Evolutionary conservation across 2,113 vertebrate species (phyloP), one percentile per base, ranked within the genome.

Genomic region (Phaethornis superciliosus): DNA sequence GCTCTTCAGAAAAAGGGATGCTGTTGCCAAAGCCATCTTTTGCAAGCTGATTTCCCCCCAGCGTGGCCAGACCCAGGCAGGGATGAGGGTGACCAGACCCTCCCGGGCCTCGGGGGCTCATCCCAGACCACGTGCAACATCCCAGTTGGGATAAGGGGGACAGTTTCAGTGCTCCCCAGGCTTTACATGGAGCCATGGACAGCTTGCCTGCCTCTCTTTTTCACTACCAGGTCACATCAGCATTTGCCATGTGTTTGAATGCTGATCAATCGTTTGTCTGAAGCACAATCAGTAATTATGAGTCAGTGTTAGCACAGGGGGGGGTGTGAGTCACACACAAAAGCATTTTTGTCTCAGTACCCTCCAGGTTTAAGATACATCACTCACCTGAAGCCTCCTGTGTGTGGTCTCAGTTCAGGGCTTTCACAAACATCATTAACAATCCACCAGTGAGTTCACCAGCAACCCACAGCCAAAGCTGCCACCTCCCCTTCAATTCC

Each of bases 301-400:
- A 95, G 90, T 94, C 94, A 96, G 79, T 64, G 65, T 84, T 85
- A 92, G 89, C 72, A 90, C 55, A 52, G 88, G 92, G 77, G 0
- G 4, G 64, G 92, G n/a, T n/a, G n/a, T 95, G 96, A 97, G 93
- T 97, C 96, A 96, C 96, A 77, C 78, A 4, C 93, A 86, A 56
- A 96, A 91, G 85, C 65, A 54, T 93, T 96, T 82, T 56, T 95
- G 88, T 81, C 81, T 94, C 3, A 0, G 40, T 88, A 76, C 80
- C 96, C 89, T 90, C 85, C 28, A 96, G 94, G 91, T 84, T 93
- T 93, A 15, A 91, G 95, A 27, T 71, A 42, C 59, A 80, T 47
- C 7, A 0, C 51, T 92, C n/a, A 30, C 80, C 91, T 3, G n/a
- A 90, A 90, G 72, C 74, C 85, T 96, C 55, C 77, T 12, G 69